Evolutionary conservation across 2,888 invertebrate species (phyloP).

Genomic region (Acleris laterana): DNA sequence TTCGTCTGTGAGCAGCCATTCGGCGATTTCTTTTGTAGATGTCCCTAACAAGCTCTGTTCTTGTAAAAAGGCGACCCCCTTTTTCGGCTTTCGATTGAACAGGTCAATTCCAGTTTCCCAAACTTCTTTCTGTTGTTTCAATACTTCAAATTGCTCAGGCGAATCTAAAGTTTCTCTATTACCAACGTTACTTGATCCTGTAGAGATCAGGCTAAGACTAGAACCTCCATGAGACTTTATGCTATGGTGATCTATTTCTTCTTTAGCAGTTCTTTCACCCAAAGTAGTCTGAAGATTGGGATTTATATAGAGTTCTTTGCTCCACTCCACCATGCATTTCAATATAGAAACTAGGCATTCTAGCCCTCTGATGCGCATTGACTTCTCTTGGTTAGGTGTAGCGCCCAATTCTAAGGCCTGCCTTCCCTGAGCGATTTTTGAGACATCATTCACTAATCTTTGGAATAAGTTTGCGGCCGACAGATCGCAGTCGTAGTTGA

Average conservation of each 20-base stretch:
- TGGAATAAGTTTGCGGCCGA: conserved; percentile 99
- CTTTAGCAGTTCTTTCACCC: conserved; percentile 85
- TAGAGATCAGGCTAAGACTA: conserved; percentile 91
- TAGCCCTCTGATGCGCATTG: conserved; percentile 96
- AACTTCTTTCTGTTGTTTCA: conserved; percentile 99
- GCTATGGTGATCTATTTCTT: conserved; percentile 82
- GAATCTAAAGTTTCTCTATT: conserved; percentile 92
- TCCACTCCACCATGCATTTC: conserved; percentile 99
- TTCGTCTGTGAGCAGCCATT: conserved; percentile 97
- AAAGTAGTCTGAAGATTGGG: conserved; percentile 94
- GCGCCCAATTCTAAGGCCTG: conserved; percentile 97
- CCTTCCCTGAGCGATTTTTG: conserved; percentile 98
- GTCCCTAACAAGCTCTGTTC: conserved; percentile 94
- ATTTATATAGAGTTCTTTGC: conserved; percentile 97
- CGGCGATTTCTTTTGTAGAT: conserved; percentile 94
- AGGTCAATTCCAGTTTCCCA: conserved; percentile 99
- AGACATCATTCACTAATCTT: conserved; percentile 96
- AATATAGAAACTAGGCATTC: conserved; percentile 98
- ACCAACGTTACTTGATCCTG: conserved; percentile 87
- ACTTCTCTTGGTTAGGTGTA: conserved; percentile 96
- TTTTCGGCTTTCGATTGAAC: conserved; percentile 98
- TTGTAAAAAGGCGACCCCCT: conserved; percentile 96
- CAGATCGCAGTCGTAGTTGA: conserved; percentile 99
- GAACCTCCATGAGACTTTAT: conserved; percentile 92
- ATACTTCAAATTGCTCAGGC: conserved; percentile 97